Base-by-base conservation (phyloP, 1,140 invertebrate species). In the Drosophila setifemur region DNA sequence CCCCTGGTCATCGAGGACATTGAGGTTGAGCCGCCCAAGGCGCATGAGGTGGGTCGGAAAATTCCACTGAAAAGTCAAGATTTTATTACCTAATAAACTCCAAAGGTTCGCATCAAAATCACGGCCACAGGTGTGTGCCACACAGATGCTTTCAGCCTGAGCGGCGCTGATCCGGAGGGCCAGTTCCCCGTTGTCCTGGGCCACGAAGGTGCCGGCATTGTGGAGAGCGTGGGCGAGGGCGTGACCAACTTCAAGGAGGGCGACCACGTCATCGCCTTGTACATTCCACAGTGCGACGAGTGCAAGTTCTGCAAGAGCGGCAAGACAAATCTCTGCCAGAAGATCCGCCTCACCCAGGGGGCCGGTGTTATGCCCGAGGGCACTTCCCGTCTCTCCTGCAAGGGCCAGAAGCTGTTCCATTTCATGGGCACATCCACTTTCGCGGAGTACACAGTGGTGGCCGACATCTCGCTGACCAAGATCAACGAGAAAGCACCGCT, bases 401-500 rank as follows among this genome's bases (percentile, higher is more conserved):
- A 98, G 53, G 98, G 97, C 7, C 92, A 90, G 92, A 92, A 93
- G 21, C 60, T 99, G 0, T 98, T 93, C 87, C 98, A 99, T 91
- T 99, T 99, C 78, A 99, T 99, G 98, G 98, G 98, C 11, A 97
- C 96, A 69, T 99, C 97, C 2, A 98, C 98, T 1, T 99, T 99
- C 89, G 95, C 96, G 72, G 96, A 99, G 91, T 99, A 99, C 90
- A 99, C 98, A 4, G 98, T 99, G 7, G 97, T 99, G 61, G 94
- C 97, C 75, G 98, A 98, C 91, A 98, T 99, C 90, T 98, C 97
- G 16, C 90, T 98, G 39, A 94, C 94, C 48, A 98, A 98, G 93
- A 95, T 96, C 72, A 89, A 95, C 83, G 91, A 93, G 18, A 86
- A 89, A 19, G 97, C 98, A 35, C 94, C 97, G 0, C 91, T 99